Percentiles rank a stretch among this genome's conserved stretches.
These are phyloP conservation scores for Lepeophtheirus salmonis DNA, from an alignment of 1,140 invertebrate genomes.

Conservation along the genomic window DNA sequence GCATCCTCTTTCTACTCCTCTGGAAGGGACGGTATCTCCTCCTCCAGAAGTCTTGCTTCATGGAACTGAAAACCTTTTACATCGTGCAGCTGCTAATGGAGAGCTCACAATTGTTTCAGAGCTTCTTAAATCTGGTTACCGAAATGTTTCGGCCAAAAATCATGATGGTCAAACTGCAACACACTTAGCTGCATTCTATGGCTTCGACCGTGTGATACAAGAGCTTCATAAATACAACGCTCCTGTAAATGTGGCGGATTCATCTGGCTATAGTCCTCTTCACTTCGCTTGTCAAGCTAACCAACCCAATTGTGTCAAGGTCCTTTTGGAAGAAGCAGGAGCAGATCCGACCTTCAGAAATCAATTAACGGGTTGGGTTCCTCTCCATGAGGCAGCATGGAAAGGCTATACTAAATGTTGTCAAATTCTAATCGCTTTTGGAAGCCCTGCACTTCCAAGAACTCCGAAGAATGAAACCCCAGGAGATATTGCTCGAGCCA, in stretches of 20 bases:
- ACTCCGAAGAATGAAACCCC: too few relatives aligned
- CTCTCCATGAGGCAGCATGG: too few relatives aligned
- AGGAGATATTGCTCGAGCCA: too few relatives aligned
- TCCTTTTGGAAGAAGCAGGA: neutral
- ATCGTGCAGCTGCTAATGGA: constrained; percentile 8
- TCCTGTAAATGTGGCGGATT: neutral
- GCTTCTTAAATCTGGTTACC: constrained; percentile 4
- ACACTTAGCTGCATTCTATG: neutral
- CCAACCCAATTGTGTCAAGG: neutral
- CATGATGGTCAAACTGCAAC: neutral
- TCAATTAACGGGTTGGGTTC: too few relatives aligned
- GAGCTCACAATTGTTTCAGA: constrained; percentile 1
- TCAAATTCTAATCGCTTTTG: too few relatives aligned
- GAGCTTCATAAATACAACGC: neutral
- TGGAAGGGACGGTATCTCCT: neutral
- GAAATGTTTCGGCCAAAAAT: constrained; percentile 1
- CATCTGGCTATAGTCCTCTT: constrained; percentile 1
- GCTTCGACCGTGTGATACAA: neutral
- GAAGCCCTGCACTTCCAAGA: too few relatives aligned
- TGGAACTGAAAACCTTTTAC: constrained; percentile 8
- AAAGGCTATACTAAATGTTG: too few relatives aligned
- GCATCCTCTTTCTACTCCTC: neutral
- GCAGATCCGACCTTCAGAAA: too few relatives aligned
- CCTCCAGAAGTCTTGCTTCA: neutral
- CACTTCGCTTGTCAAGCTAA: neutral